Base-by-base conservation (phyloP, 2,797 vertebrate genomes). In the Adrianichthys oophorus region DNA sequence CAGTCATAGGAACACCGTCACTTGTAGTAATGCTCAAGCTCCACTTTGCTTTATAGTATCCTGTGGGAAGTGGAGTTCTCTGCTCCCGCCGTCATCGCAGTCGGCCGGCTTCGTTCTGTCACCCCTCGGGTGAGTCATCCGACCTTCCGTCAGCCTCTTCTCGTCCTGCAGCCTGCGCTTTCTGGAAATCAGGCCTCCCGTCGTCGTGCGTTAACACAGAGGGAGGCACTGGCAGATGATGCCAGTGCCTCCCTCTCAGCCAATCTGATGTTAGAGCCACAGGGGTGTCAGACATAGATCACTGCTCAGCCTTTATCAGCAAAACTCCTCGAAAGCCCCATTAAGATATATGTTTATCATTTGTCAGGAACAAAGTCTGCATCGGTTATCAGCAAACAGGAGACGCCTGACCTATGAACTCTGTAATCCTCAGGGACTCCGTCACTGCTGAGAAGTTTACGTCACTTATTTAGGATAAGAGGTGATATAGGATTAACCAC, bases 91-190 rank as follows among this genome's bases (percentile, higher is more conserved):
- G 1, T 18, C 4, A 14, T 52, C 0, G 13, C 62, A 23, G 57
- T 10, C 42, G 14, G 24, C 15, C 24, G 12, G 46, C 51, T 59
- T 23, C n/a, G 32, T 56, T 60, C 65, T 46, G 56, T 65, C 62
- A 56, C 49, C n/a, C 32, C 14, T 60, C 14, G 26, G n/a, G n/a
- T 70, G 69, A 76, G 59, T 81, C 76, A 69, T 60, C 59, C 32
- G 24, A 53, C 48, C 73, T 76, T 60, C 49, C n/a, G 23, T 74
- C 62, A 62, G 10, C 62, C 61, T 56, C 40, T n/a, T 62, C 64
- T 50, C 46, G 46, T 29, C 49, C 68, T 26, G 3, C 68, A 54
- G 65, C 42, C 57, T 52, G 65, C 62, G 59, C 53, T 49, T 73
- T 64, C 72, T 41, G 52, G 55, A 76, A 75, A 59, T 45, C 64